Evolutionary conservation across 2,888 invertebrate species (phyloP), one percentile per base, ranked within the genome.

Genomic region (Euplagia quadripunctaria): DNA sequence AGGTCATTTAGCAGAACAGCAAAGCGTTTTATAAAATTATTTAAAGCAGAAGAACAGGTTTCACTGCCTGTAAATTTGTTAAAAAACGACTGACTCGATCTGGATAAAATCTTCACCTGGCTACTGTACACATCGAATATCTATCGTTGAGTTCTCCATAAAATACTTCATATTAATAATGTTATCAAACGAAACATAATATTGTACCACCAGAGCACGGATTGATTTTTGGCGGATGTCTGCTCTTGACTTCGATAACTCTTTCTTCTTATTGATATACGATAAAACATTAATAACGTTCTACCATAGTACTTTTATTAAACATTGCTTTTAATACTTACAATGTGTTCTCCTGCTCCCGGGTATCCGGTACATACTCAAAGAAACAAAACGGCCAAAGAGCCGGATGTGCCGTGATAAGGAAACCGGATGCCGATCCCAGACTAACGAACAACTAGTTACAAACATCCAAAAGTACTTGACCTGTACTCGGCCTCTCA

Each of bases 391-490:
- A 90, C 89, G 86, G 86, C 87, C 89, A 87, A 83, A 85, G 78
- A 82, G 85, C 91, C 92, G 93, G 94, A 94, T 89, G 87, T 81
- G 80, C 81, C 88, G 86, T 93, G 93, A 94, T 93, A 92, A 92
- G 93, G 91, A 92, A 91, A 93, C 93, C 91, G 93, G 93, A 93
- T 84, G 89, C 89, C 87, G 86, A 91, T 90, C 90, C 89, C 84
- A 83, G 84, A 86, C 91, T 93, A 93, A 93, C 93, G 91, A 93
- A 93, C 92, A 89, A 91, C 91, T 90, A 92, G 89, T 88, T 87
- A 83, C 86, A 85, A 79, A 75, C 85, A 74, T 82, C 92, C 91
- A 90, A 74, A 67, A 70, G 70, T 71, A 64, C 76, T 49, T 78
- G 92, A 89, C 79, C 92, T 65, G 75, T 79, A 74, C 73, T 74